phyloP scores from a whole-genome alignment of 2,113 vertebrate genomes.

The Taxidea taxus region DNA sequence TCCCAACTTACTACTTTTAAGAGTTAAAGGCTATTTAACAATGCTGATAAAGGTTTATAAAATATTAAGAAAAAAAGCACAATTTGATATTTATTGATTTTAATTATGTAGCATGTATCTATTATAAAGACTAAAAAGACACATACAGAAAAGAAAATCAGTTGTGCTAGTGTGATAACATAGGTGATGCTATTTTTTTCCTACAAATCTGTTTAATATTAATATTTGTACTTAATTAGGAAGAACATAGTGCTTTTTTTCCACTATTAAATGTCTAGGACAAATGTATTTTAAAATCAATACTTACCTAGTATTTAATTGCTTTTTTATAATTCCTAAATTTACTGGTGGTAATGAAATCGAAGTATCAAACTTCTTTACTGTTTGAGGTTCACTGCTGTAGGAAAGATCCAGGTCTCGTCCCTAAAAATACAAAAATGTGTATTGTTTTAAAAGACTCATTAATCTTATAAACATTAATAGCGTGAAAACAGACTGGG shows the following conservation, averaged over 20 bases:
- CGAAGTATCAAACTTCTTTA: slow-evolving; percentile 81
- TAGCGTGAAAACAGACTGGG: neutral
- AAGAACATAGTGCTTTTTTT: neutral
- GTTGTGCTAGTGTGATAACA: neutral
- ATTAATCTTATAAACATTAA: neutral
- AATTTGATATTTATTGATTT: neutral
- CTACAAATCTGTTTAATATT: neutral
- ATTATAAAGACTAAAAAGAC: slow-evolving; percentile 6
- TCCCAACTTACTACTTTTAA: neutral
- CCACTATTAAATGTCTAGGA: neutral
- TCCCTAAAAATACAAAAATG: slow-evolving; percentile 71
- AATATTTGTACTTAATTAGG: neutral
- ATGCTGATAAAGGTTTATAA: neutral
- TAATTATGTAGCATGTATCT: neutral
- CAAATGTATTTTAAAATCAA: slow-evolving; percentile 23
- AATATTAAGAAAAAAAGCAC: neutral
- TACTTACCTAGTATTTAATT: slow-evolving; percentile 87
- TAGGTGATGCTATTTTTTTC: neutral
- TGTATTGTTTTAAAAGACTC: neutral
- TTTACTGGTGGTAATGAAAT: slow-evolving; percentile 84
- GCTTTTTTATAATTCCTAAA: slow-evolving; percentile 89
- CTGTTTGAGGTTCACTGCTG: neutral
- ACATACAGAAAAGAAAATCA: neutral
- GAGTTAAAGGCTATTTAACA: neutral
- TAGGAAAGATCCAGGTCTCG: neutral